Evolutionary conservation across 2,888 invertebrate genomes (phyloP).

Genomic region (Meandrusa payeni): DNA sequence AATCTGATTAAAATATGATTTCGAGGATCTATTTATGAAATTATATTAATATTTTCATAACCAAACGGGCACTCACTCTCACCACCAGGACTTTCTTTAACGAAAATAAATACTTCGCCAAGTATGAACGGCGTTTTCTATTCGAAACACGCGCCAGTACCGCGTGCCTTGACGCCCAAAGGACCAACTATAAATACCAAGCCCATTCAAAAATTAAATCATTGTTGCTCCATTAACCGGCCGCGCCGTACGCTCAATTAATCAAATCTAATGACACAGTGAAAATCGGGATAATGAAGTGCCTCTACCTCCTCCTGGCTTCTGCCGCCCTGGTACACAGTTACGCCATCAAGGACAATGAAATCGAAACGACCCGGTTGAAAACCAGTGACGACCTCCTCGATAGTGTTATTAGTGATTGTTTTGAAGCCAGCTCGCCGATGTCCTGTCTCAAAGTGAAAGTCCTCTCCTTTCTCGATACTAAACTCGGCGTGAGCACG

Average conservation of each 20-base stretch:
- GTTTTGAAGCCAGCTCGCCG: constrained; percentile 84
- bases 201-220: constrained; percentile 82
- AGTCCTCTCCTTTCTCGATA: constrained; percentile 88
- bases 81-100: constrained; percentile 75
- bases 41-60: constrained; percentile 8
- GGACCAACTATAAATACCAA: constrained; percentile 84
- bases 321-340: constrained; percentile 70
- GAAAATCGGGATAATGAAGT: constrained; percentile 67
- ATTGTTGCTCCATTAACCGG: constrained; percentile 77
- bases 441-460: constrained; percentile 88
- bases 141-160: constrained; percentile 52
- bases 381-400: constrained; percentile 85
- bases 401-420: constrained; percentile 86
- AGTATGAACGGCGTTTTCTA: constrained; percentile 62
- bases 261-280: constrained; percentile 70
- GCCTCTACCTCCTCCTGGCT: constrained; percentile 76
- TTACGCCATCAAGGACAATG: constrained; percentile 79
- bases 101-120: constrained; percentile 73
- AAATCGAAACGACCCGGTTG: constrained; percentile 78
- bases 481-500: constrained; percentile 82
- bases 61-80: constrained; percentile 57
- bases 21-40: background rate
- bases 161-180: constrained; percentile 78
- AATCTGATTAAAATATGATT: too few relatives aligned
- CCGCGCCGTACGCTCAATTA: constrained; percentile 70